Percentiles rank a stretch among this genome's conserved stretches.
These are phyloP conservation scores for Hyposoter dolosus DNA, from an alignment of 2,888 invertebrate species.

Conservation along the genomic window DNA sequence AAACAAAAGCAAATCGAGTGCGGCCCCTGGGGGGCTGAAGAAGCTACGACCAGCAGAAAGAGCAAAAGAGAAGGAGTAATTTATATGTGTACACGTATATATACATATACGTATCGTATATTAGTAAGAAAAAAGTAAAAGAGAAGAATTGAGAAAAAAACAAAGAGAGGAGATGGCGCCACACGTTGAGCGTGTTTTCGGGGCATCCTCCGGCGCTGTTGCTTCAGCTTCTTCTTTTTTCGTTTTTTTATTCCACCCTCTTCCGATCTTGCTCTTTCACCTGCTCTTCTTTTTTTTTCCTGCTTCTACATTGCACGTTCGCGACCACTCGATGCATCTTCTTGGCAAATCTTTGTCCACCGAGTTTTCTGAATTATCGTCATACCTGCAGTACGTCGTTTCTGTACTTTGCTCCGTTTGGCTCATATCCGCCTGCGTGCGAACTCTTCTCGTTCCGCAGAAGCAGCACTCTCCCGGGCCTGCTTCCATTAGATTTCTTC, in stretches of 20 bases:
- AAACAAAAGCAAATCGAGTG: constrained; percentile 80
- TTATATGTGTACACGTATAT: constrained; percentile 48
- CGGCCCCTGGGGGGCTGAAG: constrained; percentile 74
- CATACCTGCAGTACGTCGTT: neutral
- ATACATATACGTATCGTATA: constrained; percentile 31
- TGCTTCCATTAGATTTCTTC: constrained; percentile 27
- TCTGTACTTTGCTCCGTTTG: neutral
- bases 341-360: constrained; percentile 39
- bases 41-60: constrained; percentile 62
- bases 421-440: neutral
- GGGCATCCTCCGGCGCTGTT: constrained; percentile 83
- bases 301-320: constrained; percentile 41
- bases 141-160: constrained; percentile 80
- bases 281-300: constrained; percentile 60
- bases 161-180: constrained; percentile 83
- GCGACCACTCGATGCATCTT: constrained; percentile 53
- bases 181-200: constrained; percentile 84
- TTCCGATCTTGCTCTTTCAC: constrained; percentile 53
- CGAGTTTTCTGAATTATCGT: constrained; percentile 28
- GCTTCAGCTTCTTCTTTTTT: constrained; percentile 75
- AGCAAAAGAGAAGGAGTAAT: constrained; percentile 57
- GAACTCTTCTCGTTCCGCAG: constrained; percentile 10
- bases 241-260: constrained; percentile 58
- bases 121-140: constrained; percentile 69
- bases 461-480: neutral